phyloP scores from a whole-genome alignment of 2,113 vertebrate species.

The Tapirus terrestris region DNA sequence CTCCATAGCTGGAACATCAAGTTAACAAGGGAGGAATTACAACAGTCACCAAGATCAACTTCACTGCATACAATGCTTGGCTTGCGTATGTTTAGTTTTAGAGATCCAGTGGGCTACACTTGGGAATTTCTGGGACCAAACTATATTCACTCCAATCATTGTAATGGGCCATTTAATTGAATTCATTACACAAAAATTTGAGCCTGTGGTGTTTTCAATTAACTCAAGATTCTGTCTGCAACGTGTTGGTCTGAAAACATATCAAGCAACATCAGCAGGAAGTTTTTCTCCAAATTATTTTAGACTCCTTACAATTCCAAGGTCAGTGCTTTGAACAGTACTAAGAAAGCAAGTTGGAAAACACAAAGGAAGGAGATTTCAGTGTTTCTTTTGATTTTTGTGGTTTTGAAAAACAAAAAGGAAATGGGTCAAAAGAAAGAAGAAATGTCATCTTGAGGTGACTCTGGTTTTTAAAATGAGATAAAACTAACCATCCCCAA shows the following conservation, averaged over 20 bases:
- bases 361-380: conserved; percentile 33
- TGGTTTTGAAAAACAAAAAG: conserved; percentile 49
- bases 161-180: conserved; percentile 37
- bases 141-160: not conserved
- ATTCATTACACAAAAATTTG: conserved; percentile 10
- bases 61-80: not conserved
- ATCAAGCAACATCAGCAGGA: not conserved
- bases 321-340: conserved; percentile 57
- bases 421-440: conserved; percentile 55
- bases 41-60: not conserved
- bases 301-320: conserved; percentile 65
- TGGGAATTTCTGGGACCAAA: conserved; percentile 20
- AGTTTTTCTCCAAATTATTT: conserved; percentile 58
- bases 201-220: conserved; percentile 50
- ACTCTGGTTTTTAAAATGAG: conserved; percentile 62
- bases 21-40: not conserved
- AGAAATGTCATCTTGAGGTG: conserved; percentile 65
- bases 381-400: conserved; percentile 61
- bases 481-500: conserved; percentile 52
- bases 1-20: not conserved
- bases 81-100: not conserved
- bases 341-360: conserved; percentile 39
- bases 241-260: conserved; percentile 24
- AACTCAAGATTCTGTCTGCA: not conserved
- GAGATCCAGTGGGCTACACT: not conserved